Percentiles rank a stretch among this genome's conserved stretches.
These are phyloP conservation scores for Petrophora chlorosata DNA, from an alignment of 2,888 invertebrate genomes.

Conservation along the genomic window DNA sequence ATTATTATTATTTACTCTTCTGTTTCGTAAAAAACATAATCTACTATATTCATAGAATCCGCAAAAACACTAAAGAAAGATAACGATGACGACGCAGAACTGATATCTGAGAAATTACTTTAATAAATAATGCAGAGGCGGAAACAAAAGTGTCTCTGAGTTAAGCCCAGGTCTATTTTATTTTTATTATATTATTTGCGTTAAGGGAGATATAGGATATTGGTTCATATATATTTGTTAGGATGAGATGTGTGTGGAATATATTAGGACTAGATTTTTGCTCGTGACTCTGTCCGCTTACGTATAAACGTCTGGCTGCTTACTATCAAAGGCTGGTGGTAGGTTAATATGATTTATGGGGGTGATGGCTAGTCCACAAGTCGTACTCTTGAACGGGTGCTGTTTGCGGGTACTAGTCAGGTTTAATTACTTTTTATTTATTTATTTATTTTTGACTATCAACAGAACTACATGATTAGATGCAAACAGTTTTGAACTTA, in stretches of 20 bases:
- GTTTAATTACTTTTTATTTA: too few species aligned
- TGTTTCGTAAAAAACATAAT: neutral
- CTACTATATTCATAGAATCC: neutral
- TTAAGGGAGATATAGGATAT: slow-evolving; percentile 29
- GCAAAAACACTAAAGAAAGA: slow-evolving; percentile 25
- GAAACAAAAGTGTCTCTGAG: slow-evolving; percentile 25
- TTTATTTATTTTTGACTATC: too few species aligned
- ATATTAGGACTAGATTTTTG: slow-evolving; percentile 32
- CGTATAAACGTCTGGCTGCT: too few species aligned
- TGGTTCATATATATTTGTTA: slow-evolving; percentile 35
- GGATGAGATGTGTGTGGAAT: slow-evolving; percentile 33
- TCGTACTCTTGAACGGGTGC: too few species aligned
- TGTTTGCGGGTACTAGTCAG: too few species aligned
- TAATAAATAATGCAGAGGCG: slow-evolving; percentile 39
- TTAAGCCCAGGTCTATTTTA: slow-evolving; percentile 24
- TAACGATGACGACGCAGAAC: slow-evolving; percentile 28
- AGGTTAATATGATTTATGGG: too few species aligned
- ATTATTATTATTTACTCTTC: too few species aligned
- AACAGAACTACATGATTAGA: too few species aligned
- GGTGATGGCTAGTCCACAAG: too few species aligned
- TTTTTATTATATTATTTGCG: slow-evolving; percentile 24
- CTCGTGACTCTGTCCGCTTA: too few species aligned
- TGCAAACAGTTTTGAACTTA: too few species aligned
- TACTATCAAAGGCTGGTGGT: too few species aligned
- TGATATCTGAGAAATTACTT: slow-evolving; percentile 39